phyloP scores from a whole-genome alignment of 1,140 invertebrate species.

The Coboldia fuscipes region DNA sequence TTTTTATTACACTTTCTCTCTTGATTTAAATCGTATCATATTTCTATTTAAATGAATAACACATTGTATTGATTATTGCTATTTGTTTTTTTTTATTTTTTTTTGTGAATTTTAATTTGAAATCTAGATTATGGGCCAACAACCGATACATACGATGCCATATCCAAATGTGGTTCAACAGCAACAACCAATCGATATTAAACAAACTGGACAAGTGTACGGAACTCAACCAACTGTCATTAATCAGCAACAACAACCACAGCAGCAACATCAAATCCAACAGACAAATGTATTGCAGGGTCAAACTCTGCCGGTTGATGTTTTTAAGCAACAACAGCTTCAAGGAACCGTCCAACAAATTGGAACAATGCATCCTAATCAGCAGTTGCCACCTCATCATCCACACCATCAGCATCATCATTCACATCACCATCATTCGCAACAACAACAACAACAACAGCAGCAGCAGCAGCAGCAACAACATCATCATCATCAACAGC shows the following conservation, averaged over 20 bases:
- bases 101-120: too few relatives aligned
- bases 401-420: background rate
- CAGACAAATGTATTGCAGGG: constrained; percentile 3
- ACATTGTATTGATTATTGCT: too few relatives aligned
- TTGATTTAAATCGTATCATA: too few relatives aligned
- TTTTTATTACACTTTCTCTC: too few relatives aligned
- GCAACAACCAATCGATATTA: too few relatives aligned
- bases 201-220: too few relatives aligned
- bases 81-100: too few relatives aligned
- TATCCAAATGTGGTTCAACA: too few relatives aligned
- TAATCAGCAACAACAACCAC: constrained; percentile 24
- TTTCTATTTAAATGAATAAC: too few relatives aligned
- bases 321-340: background rate
- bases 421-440: background rate
- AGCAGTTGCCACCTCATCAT: constrained; percentile 6
- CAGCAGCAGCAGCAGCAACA: constrained; percentile 3
- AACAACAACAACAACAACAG: constrained; percentile 9
- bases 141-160: too few relatives aligned
- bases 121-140: too few relatives aligned
- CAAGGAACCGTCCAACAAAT: constrained; percentile 7
- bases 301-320: background rate
- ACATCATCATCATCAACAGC: constrained; percentile 4
- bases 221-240: constrained; percentile 22
- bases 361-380: constrained; percentile 12
- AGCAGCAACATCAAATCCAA: constrained; percentile 13